Percentiles rank a stretch among this genome's conserved stretches.
phyloP scores from a whole-genome alignment of 2,888 invertebrate species.

The Agonopterix arenella region DNA sequence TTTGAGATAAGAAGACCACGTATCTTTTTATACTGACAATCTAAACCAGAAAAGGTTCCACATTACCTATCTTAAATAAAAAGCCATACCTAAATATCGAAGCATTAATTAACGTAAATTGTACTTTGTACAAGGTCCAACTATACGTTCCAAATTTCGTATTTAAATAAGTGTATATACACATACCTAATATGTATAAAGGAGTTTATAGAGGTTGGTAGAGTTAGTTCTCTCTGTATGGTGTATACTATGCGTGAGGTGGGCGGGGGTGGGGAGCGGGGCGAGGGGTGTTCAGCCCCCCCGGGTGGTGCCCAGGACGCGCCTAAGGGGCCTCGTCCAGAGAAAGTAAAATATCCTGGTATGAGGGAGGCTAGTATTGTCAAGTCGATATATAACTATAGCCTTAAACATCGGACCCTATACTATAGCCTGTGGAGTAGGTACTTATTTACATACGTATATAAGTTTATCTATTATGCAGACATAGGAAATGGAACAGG shows the following conservation, averaged over 20 bases:
- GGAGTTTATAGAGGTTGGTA: constrained; percentile 66
- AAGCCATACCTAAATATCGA: not conserved
- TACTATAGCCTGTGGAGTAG: constrained; percentile 45
- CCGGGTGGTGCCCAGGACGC: constrained; percentile 46
- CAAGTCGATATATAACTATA: constrained; percentile 72
- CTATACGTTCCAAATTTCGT: constrained; percentile 56
- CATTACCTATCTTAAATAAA: too few relatives aligned
- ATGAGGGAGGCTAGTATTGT: constrained; percentile 75
- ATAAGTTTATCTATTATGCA: constrained; percentile 74
- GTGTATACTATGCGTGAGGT: constrained; percentile 55
- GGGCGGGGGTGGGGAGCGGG: constrained; percentile 28
- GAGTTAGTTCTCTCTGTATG: constrained; percentile 72
- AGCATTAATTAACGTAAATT: not conserved
- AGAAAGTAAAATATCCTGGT: constrained; percentile 76
- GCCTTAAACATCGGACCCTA: constrained; percentile 69
- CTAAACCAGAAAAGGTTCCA: too few relatives aligned
- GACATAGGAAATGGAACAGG: constrained; percentile 69
- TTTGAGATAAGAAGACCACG: too few relatives aligned
- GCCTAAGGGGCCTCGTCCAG: constrained; percentile 72
- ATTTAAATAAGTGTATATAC: constrained; percentile 65
- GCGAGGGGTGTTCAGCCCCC: constrained; percentile 26
- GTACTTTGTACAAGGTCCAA: not conserved
- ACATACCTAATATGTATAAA: constrained; percentile 41
- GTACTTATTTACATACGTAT: constrained; percentile 72
- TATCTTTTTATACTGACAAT: too few relatives aligned